Percentiles rank a stretch among this genome's conserved stretches.
Conservation (phyloP, 2,113 vertebrate species). For the Diadophis punctatus region DNA sequence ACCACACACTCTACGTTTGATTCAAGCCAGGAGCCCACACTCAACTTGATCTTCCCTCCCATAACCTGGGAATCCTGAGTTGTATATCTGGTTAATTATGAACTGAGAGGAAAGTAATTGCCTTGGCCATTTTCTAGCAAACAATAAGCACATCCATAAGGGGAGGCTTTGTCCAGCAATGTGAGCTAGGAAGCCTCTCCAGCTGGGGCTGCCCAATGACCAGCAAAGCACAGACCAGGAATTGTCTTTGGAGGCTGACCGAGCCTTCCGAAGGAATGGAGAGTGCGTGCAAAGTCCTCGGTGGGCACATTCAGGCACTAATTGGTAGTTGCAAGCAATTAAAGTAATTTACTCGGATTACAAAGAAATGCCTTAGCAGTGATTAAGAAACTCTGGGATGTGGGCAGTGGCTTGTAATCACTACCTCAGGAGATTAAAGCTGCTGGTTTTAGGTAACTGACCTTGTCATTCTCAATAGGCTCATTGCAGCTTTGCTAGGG, state of each 20-base stretch:
- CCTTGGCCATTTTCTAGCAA: background rate
- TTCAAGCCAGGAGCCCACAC: background rate
- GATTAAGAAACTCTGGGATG: slow-evolving; percentile 74
- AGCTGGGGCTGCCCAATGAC: slow-evolving; percentile 23
- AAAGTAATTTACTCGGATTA: slow-evolving; percentile 80
- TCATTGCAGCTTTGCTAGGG: slow-evolving; percentile 58
- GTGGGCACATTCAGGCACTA: slow-evolving; percentile 73
- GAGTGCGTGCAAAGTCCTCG: slow-evolving; percentile 65
- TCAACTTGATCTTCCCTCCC: background rate
- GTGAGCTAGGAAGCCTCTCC: slow-evolving; percentile 8
- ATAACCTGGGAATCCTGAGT: background rate
- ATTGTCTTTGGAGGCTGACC: slow-evolving; percentile 54
- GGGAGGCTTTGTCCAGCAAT: slow-evolving; percentile 2
- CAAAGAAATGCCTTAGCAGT: slow-evolving; percentile 80
- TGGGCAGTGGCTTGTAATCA: slow-evolving; percentile 75
- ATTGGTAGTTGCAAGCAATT: slow-evolving; percentile 80
- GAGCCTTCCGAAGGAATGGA: slow-evolving; percentile 62
- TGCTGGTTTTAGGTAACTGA: slow-evolving; percentile 69
- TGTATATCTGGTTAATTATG: background rate
- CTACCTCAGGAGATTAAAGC: slow-evolving; percentile 70
- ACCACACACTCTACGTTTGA: background rate
- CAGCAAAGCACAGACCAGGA: slow-evolving; percentile 40
- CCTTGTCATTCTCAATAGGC: slow-evolving; percentile 64
- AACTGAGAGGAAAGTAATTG: background rate
- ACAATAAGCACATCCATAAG: background rate